Percentiles rank a stretch among this genome's conserved stretches.
Evolutionary conservation across 30 jellyfish, hydroid and myxozoan species (phyloP).

Genomic region (Nemopilema nomurai): DNA sequence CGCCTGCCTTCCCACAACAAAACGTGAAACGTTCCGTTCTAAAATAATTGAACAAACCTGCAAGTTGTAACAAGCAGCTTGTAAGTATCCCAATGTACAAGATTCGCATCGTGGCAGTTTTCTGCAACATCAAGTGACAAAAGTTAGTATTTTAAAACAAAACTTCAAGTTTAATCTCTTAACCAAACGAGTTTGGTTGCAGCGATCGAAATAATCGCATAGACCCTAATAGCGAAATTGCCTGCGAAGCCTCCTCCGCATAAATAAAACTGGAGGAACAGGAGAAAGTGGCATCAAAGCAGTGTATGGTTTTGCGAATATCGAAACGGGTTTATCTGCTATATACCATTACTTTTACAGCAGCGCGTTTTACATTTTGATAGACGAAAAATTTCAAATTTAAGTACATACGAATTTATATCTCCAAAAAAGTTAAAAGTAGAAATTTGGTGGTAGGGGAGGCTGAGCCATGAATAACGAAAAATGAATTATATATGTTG

Average conservation of each 20-base stretch:
- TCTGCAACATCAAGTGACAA: neutral
- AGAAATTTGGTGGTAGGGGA: too few species aligned
- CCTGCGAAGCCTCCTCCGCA: neutral
- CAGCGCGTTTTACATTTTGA: too few species aligned
- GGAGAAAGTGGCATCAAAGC: too few species aligned
- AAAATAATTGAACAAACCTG: neutral
- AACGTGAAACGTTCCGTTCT: neutral
- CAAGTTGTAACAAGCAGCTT: neutral
- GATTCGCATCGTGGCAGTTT: neutral
- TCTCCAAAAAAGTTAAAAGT: too few species aligned
- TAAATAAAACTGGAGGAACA: too few species aligned
- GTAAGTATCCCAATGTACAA: neutral
- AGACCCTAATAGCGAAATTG: neutral
- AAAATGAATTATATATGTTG: too few species aligned
- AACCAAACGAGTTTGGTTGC: neutral
- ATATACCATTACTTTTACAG: too few species aligned
- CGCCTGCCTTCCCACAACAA: neutral
- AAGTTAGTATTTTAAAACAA: neutral
- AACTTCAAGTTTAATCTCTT: neutral
- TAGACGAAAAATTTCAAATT: too few species aligned
- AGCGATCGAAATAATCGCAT: neutral
- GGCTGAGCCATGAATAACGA: too few species aligned
- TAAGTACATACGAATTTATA: too few species aligned
- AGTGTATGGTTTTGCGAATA: too few species aligned
- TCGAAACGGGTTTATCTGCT: too few species aligned